Evolutionary conservation across 2,113 vertebrate species (phyloP), one percentile per base, ranked within the genome.

Genomic region (Sebastes schlegelii): DNA sequence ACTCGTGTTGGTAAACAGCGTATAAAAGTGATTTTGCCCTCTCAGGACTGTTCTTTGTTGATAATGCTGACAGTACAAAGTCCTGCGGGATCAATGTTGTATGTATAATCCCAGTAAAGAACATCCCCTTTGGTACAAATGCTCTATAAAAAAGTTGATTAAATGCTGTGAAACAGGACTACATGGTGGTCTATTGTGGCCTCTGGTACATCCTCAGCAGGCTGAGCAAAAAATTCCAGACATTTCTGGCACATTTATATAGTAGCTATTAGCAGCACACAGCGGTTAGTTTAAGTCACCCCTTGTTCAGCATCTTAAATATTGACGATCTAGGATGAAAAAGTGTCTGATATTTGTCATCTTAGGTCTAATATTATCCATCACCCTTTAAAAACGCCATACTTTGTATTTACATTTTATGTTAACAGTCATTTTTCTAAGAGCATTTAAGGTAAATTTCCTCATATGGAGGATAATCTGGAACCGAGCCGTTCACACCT

Each of bases 101-200:
- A 43, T 12, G 11, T 60, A 23, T 67, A 60, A 74, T 81, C 62
- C 45, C 61, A 9, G 70, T 8, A 19, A 17, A 72, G 43, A 80
- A 73, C 69, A 74, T 81, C 61, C 69, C 51, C 23, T 49, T 40
- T 64, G 51, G 51, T 21, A 21, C 65, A 54, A 61, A 17, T 54
- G 46, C 13, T n/a, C 42, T 16, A 62, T 21, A 62, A 57, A 64
- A 77, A 10, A 45, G 48, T 34, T 69, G 65, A 82, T 69, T 76
- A 61, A 69, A 76, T 48, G 48, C 57, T 67, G 45, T 46, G 21
- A 62, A 65, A n/a, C 70, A 49, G 58, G 49, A 55, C n/a, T 46
- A 21, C 17, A 26, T 3, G 2, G 3, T 5, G 8, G 14, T 9
- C 46, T 1, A 8, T 9, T 68, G 43, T 17, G 6, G 12, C 46